Conservation (phyloP, 1,140 invertebrate species). For the Danaus melanippus region DNA sequence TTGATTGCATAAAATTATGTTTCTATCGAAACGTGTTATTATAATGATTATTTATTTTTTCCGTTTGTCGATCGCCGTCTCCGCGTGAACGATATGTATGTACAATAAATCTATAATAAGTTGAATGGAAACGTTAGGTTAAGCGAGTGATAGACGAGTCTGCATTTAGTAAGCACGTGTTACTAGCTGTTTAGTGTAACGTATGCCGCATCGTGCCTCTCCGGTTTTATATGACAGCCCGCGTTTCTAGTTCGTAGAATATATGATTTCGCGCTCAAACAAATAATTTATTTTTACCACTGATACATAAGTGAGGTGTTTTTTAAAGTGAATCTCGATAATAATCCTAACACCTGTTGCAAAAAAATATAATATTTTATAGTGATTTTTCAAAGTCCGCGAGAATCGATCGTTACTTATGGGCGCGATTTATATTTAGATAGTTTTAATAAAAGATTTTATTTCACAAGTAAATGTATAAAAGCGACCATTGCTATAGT, state of each 20-base stretch:
- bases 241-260: constrained; percentile 11
- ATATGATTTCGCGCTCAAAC: constrained; percentile 14
- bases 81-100: neutral
- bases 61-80: too few species aligned
- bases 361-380: too few species aligned
- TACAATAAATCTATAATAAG: constrained; percentile 5
- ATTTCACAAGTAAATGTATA: constrained; percentile 2
- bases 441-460: constrained; percentile 7
- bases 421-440: constrained; percentile 3
- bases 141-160: constrained; percentile 53
- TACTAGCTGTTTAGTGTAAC: constrained; percentile 29
- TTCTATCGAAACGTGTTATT: too few species aligned
- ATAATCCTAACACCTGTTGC: too few species aligned
- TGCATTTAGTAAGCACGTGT: constrained; percentile 59
- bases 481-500: constrained; percentile 1
- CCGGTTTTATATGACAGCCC: constrained; percentile 38
- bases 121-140: constrained; percentile 31
- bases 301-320: too few species aligned
- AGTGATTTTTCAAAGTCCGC: too few species aligned
- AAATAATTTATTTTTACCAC: too few species aligned
- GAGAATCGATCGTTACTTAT: too few species aligned
- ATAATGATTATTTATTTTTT: too few species aligned
- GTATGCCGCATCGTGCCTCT: constrained; percentile 61
- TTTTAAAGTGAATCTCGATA: too few species aligned
- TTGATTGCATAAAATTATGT: neutral